These are phyloP conservation scores for Cryptoleucopteryx plumbea DNA, from an alignment of 2,113 vertebrate genomes.

Conservation along the genomic window DNA sequence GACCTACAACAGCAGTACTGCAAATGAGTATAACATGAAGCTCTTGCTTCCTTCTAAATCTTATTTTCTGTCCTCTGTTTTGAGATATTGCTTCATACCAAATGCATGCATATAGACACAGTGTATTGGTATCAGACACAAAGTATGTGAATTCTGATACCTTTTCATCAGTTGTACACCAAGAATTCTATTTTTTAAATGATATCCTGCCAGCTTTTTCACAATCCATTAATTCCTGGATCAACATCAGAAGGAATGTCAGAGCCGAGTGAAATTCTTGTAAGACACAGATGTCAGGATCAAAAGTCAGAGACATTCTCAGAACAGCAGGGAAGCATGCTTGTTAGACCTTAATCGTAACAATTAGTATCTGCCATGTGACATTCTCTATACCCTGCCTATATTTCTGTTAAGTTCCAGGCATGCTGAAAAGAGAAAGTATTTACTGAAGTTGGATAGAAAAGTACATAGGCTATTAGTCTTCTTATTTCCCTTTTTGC, in stretches of 20 bases:
- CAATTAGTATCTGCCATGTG: conserved; percentile 89
- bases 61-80: background rate
- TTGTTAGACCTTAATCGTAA: conserved; percentile 88
- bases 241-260: conserved; percentile 92
- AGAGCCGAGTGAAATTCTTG: conserved; percentile 93
- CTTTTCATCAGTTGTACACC: conserved; percentile 77
- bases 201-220: conserved; percentile 91
- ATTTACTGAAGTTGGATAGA: conserved; percentile 53
- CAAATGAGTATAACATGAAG: background rate
- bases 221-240: conserved; percentile 95
- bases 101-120: background rate
- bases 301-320: conserved; percentile 96
- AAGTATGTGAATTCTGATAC: conserved; percentile 74
- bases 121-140: conserved; percentile 63
- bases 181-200: conserved; percentile 86
- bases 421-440: conserved; percentile 63
- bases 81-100: background rate
- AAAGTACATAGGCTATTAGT: conserved; percentile 21
- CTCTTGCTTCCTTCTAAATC: background rate
- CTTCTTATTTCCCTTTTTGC: background rate
- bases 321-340: conserved; percentile 81
- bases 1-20: background rate
- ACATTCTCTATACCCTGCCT: conserved; percentile 70
- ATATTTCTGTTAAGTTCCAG: conserved; percentile 67
- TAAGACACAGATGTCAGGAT: conserved; percentile 99